A percentile compares a stretch with the other conserved stretches of the same genome.
phyloP scores from a whole-genome alignment of 2,888 invertebrate species.

The Tribolium freemani region DNA sequence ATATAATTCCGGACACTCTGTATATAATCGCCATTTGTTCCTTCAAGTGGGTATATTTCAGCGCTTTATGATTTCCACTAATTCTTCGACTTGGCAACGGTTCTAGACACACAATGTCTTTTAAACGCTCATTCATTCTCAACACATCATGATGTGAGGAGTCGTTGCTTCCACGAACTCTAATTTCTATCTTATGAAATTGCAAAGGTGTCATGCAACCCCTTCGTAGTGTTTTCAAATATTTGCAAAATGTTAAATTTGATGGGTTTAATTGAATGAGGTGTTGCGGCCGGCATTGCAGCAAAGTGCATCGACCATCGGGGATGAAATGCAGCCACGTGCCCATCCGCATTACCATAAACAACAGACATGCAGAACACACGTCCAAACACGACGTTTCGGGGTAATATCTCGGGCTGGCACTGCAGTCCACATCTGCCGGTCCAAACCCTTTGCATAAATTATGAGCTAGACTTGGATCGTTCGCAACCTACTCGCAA shows the following conservation, averaged over 20 bases:
- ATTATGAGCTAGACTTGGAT: conserved; percentile 57
- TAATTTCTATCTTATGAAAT: background rate
- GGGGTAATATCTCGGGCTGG: conserved; percentile 58
- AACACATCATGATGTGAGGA: background rate
- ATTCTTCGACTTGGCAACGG: too few species aligned
- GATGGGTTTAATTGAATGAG: background rate
- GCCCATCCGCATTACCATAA: conserved; percentile 56
- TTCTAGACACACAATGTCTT: background rate
- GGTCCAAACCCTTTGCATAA: conserved; percentile 59
- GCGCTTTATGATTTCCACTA: too few species aligned
- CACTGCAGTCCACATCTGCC: conserved; percentile 50
- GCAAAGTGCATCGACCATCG: conserved; percentile 50
- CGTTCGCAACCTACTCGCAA: conserved; percentile 49
- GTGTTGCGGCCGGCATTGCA: conserved; percentile 23
- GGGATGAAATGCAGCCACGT: conserved; percentile 54
- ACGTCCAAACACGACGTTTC: conserved; percentile 54
- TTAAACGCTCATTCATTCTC: background rate
- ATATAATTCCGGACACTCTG: background rate
- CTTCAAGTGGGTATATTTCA: too few species aligned
- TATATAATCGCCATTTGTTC: too few species aligned
- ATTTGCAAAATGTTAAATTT: background rate
- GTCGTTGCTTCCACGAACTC: background rate
- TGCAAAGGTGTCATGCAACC: background rate
- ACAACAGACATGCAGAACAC: conserved; percentile 56
- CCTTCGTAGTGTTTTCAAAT: conserved; percentile 7